Base-by-base conservation (phyloP, 2,113 vertebrate species). In the Lethenteron camtschaticum region DNA sequence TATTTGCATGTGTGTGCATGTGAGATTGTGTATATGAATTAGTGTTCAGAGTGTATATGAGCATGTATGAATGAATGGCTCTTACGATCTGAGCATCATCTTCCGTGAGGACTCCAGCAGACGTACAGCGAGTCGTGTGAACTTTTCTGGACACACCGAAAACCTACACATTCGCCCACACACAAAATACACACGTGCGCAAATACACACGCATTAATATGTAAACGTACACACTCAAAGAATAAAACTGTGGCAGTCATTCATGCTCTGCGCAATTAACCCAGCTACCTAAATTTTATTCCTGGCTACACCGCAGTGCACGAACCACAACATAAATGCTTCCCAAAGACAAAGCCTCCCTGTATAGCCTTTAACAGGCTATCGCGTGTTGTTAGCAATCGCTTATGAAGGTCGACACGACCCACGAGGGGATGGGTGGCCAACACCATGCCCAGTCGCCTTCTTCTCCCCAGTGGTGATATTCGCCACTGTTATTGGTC, bases 81-180 rank as follows among this genome's bases (percentile, higher is more conserved):
- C 41, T 41, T 41, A 99, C 94, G 77, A 99, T 82, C 70, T 99
- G 94, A 0, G 86, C 85, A 55, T 86, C 81, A 2, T 83, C 72
- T 0, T 83, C 80, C 0, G 90, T 96, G 68, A 95, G 55, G 9
- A 99, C 80, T 0, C 86, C 89, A 3, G 77, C 58, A 58, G 90
- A 81, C 69, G 84, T 81, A 57, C 83, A 81, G 1, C 88, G 82
- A 1, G 90, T 96, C 0, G 94, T 99, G 72, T 99, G 94, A 0
- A 96, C 94, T 76, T 99, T 99, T 76, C 75, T 84, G 20, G 94
- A 99, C 10, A 95, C 87, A 0, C 90, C 85, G 78, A 99, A 90
- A 57, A 96, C 81, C 94, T 99, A 76, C 1, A 76, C 76, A 16
- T 73, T 70, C 79, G 5, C 1, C 73, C 11, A n/a, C 1, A 20